Evolutionary conservation across 1,140 invertebrate genomes (phyloP), one percentile per base, ranked within the genome.

Genomic region (Drosophila ambigua): DNA sequence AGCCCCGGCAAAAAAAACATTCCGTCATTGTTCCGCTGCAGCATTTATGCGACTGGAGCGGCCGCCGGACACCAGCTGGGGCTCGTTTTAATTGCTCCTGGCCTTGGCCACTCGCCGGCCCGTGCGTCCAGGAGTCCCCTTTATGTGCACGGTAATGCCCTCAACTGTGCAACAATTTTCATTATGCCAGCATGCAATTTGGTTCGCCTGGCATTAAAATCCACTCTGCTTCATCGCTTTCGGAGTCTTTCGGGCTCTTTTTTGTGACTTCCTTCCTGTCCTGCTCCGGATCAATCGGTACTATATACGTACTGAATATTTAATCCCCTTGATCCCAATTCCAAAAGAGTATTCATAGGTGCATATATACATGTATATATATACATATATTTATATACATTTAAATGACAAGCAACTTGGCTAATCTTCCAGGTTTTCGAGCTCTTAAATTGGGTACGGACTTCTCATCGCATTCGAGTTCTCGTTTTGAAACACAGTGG

Each of bases 61-160:
- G 5, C 26, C 69, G 52, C 50, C 58, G 43, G 23, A 66, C 55
- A 28, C 51, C 39, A 35, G 48, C 52, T 41, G 58, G 58, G 52
- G 59, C 78, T 87, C 79, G 49, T 48, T 84, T 84, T 84, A 85
- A 84, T 84, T 84, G 78, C 75, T 76, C 15, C 66, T 24, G 73
- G 62, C 23, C 49, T 44, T 41, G 63, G 78, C 63, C 83, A 82
- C 76, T 63, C 46, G 44, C n/a, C 13, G 11, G 35, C 9, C 9
- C 13, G 8, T 41, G 6, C 5, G 26, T 2, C 26, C 26, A 28
- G 54, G 61, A 67, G 45, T 63, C 35, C 57, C 52, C 69, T 74
- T 66, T 61, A 57, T 73, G 49, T 51, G 63, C 51, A 50, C 52
- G 44, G 61, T 60, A 63, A 65, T 76, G 60, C 46, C 20, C n/a